These are phyloP conservation scores for Myripristis murdjan DNA, from an alignment of 2,797 vertebrate species.

Conservation along the genomic window DNA sequence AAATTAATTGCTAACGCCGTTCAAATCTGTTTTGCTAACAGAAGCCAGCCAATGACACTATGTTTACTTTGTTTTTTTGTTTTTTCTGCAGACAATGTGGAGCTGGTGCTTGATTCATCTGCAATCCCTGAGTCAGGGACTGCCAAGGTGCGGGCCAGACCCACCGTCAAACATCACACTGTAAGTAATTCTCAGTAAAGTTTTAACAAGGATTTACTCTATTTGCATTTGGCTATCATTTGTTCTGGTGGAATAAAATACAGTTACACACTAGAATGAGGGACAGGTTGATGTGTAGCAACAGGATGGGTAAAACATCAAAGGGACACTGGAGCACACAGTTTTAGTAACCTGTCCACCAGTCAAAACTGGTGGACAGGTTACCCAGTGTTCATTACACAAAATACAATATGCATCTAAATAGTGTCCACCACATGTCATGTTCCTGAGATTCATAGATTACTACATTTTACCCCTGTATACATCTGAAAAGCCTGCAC, in stretches of 20 bases:
- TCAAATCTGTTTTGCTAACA: background rate
- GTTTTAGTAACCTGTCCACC: too few relatives aligned
- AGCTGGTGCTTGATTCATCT: slow-evolving; percentile 69
- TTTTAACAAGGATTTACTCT: background rate
- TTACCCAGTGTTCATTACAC: too few relatives aligned
- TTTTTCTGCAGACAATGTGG: slow-evolving; percentile 74
- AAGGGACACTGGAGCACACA: too few relatives aligned
- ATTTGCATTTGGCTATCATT: background rate
- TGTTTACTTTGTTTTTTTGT: slow-evolving; percentile 8
- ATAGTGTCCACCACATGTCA: background rate
- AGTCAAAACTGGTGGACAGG: too few relatives aligned
- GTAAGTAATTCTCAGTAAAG: slow-evolving; percentile 74
- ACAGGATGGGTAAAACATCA: too few relatives aligned
- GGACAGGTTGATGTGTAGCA: too few relatives aligned
- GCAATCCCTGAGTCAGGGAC: slow-evolving; percentile 82
- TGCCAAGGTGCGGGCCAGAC: slow-evolving; percentile 85
- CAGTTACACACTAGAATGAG: too few relatives aligned
- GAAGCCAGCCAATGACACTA: background rate
- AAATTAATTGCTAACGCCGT: background rate
- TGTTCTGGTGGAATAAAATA: background rate
- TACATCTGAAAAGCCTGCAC: background rate
- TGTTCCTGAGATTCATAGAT: background rate
- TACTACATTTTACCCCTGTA: slow-evolving; percentile 5
- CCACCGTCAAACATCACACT: slow-evolving; percentile 84
- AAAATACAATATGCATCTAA: background rate